Conservation (phyloP, 2,797 vertebrate species). For the Tachyglossus aculeatus region DNA sequence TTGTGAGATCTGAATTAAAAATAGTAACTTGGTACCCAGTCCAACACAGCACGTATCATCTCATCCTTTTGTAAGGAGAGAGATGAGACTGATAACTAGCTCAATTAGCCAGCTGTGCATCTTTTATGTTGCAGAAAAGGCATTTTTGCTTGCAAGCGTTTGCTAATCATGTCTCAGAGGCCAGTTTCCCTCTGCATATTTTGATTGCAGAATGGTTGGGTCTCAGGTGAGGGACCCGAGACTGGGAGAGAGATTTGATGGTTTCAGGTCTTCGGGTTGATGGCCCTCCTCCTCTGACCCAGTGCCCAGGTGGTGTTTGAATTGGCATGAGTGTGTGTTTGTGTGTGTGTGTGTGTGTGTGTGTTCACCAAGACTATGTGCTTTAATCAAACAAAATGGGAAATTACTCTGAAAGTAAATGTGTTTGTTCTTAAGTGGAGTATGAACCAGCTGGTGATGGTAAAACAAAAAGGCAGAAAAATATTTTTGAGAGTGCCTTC, state of each 20-base stretch:
- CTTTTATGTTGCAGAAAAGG: rapidly evolving
- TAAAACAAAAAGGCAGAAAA: background rate
- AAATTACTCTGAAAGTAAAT: background rate
- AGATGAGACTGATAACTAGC: rapidly evolving
- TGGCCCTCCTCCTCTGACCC: background rate
- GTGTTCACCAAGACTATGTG: background rate
- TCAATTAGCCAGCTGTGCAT: constrained; percentile 8
- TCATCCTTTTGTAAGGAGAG: background rate
- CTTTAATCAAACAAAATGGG: background rate
- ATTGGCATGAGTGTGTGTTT: background rate
- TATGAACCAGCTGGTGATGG: background rate
- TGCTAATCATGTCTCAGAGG: background rate
- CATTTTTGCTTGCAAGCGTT: background rate
- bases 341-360: background rate
- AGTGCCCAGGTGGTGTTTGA: background rate
- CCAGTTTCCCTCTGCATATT: rapidly evolving
- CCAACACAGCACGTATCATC: background rate
- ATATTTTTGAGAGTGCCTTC: background rate
- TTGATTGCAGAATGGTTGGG: background rate
- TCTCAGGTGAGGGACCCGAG: background rate
- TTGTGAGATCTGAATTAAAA: constrained; percentile 10
- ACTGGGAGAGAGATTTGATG: rapidly evolving
- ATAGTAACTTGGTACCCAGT: background rate
- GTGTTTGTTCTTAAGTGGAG: background rate
- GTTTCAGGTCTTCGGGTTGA: rapidly evolving